Evolutionary conservation across 2,888 invertebrate genomes (phyloP), one percentile per base, ranked within the genome.

Genomic region (Lamproptera curius): DNA sequence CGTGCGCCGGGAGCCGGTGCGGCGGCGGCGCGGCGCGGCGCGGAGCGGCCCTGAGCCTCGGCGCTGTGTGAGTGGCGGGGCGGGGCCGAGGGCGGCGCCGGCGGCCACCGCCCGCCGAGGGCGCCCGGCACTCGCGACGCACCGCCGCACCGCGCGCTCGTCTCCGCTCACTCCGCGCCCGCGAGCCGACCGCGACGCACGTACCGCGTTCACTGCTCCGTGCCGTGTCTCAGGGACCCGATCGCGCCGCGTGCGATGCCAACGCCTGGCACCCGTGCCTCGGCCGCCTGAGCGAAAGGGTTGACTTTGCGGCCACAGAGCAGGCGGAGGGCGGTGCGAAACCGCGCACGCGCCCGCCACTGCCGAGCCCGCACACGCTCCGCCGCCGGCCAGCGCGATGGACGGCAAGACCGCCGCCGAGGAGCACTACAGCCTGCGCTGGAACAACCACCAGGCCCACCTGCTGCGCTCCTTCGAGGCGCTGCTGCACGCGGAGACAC

Each of bases 371-470:
- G 61, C 74, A 79, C 80, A 77, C 81, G 79, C 76, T 79, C 61
- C 64, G 59, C 60, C 59, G 67, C 66, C 75, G 72, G 73, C 77
- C 70, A 67, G 73, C 73, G 77, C 73, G 65, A 87, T 87, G 86
- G 86, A 83, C 82, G 84, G 84, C 74, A 86, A 86, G 68, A 69
- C 73, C 67, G 70, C 77, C 70, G 73, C 68, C 68, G 88, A 94
- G 83, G 95, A 95, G 74, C 95, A 96, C 81, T 97, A 96, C 86
- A 96, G 95, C 74, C 90, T 97, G 70, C 92, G 95, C 82, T 97
- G 97, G 97, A 96, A 96, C 90, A 96, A 96, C 89, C 97, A 97
- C 89, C 95, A 95, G 77, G 92, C 92, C 61, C 95, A 97, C 80
- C 92, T 97, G 70, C 90, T 96, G 61, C 91, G 94, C 65, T 94